Conservation (phyloP, 2,113 vertebrate species). For the Albula goreensis region DNA sequence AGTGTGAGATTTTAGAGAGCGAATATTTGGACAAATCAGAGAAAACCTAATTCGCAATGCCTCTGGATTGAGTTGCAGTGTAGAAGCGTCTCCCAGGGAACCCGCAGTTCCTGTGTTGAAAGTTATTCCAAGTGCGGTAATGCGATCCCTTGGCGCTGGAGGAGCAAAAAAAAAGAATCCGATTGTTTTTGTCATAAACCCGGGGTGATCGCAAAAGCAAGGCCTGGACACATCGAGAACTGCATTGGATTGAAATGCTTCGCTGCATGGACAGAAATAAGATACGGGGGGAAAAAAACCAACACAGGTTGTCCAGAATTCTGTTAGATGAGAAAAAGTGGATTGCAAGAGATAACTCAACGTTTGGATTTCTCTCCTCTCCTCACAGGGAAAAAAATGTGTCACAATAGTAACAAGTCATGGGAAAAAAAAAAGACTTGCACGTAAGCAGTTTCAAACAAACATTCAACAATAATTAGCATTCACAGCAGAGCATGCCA, state of each 20-base stretch:
- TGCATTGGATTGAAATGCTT: constrained; percentile 56
- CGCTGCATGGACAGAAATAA: constrained; percentile 39
- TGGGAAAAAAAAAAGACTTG: constrained; percentile 29
- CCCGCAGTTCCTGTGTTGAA: constrained; percentile 68
- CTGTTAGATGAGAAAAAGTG: neutral
- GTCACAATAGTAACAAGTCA: constrained; percentile 47
- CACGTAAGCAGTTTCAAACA: constrained; percentile 47
- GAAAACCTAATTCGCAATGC: constrained; percentile 65
- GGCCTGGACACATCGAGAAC: constrained; percentile 64
- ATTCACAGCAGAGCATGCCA: constrained; percentile 42
- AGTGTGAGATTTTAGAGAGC: constrained; percentile 39
- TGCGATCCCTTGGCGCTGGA: constrained; percentile 65
- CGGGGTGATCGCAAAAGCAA: constrained; percentile 62
- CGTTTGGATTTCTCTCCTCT: neutral
- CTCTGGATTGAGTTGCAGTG: constrained; percentile 75
- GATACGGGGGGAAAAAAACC: constrained; percentile 17
- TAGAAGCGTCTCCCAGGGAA: constrained; percentile 71
- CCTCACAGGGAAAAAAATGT: constrained; percentile 5
- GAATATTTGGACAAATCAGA: constrained; percentile 69
- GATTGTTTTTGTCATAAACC: constrained; percentile 71
- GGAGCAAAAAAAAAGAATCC: constrained; percentile 56
- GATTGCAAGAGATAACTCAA: neutral
- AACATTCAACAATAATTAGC: constrained; percentile 49
- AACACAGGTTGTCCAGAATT: constrained; percentile 22
- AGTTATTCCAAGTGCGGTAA: constrained; percentile 77